A percentile compares a stretch with the other conserved stretches of the same genome.
phyloP scores from a whole-genome alignment of 2,113 vertebrate species.

The Strix aluco region DNA sequence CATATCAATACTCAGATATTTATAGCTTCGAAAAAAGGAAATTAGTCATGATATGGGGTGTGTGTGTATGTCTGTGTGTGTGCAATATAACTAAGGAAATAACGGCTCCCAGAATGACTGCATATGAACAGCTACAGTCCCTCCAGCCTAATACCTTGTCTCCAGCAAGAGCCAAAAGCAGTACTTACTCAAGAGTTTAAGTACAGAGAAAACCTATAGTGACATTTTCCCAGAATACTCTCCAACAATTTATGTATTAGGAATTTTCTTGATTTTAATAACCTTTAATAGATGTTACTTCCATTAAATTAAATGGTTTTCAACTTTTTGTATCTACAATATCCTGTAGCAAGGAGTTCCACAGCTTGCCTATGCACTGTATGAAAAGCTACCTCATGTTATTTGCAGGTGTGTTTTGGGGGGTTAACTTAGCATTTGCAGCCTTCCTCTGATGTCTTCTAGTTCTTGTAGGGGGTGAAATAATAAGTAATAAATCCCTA shows the following conservation, averaged over 20 bases:
- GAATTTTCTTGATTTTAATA: not conserved
- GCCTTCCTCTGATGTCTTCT: not conserved
- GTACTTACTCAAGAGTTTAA: not conserved
- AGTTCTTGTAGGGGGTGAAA: not conserved
- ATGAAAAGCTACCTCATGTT: not conserved
- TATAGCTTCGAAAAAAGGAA: not conserved
- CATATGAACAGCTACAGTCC: not conserved
- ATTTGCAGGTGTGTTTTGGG: not conserved
- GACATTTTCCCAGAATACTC: not conserved
- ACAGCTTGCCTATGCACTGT: not conserved
- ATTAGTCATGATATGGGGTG: not conserved
- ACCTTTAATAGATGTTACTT: not conserved
- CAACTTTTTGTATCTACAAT: not conserved
- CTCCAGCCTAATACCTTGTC: not conserved
- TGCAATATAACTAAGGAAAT: not conserved
- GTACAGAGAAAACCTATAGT: not conserved
- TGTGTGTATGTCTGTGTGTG: too few relatives aligned
- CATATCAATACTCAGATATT: not conserved
- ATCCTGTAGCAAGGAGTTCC: not conserved
- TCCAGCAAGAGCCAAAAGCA: not conserved
- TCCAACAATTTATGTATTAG: not conserved
- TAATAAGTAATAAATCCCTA: not conserved
- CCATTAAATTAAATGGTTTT: not conserved
- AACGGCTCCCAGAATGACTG: not conserved
- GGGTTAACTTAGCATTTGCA: not conserved